phyloP scores from a whole-genome alignment of 2,113 vertebrate species.

The Rhegmatorhina hoffmannsi region DNA sequence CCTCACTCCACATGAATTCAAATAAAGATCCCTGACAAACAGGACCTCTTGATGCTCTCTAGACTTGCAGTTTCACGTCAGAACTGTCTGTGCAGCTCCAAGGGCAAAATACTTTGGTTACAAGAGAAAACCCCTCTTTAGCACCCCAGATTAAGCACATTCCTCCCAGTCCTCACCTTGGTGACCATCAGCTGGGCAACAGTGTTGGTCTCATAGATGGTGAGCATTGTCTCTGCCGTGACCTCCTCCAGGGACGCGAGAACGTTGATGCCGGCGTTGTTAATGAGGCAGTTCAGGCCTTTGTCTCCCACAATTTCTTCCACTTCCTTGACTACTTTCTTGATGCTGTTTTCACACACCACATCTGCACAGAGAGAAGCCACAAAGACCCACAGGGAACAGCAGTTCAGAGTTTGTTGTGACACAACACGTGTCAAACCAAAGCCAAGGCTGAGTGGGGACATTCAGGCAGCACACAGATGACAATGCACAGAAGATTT shows the following conservation, averaged over 20 bases:
- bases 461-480: neutral
- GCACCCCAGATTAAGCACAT: neutral
- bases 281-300: conserved; percentile 78
- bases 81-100: neutral
- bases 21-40: neutral
- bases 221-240: conserved; percentile 73
- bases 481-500: neutral
- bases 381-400: neutral
- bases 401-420: rapidly evolving
- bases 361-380: conserved; percentile 30
- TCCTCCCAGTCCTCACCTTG: conserved; percentile 35
- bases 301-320: conserved; percentile 59
- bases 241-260: conserved; percentile 41
- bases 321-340: conserved; percentile 69
- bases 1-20: neutral
- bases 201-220: conserved; percentile 64
- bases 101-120: neutral
- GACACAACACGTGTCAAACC: rapidly evolving
- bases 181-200: conserved; percentile 78
- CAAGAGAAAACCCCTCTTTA: neutral
- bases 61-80: neutral
- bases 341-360: conserved; percentile 68
- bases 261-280: conserved; percentile 71
- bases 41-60: neutral
- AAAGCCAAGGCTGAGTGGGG: neutral